Conservation (phyloP, 92 coral and sea anemone species). For the Palythoa heliodiscus region DNA sequence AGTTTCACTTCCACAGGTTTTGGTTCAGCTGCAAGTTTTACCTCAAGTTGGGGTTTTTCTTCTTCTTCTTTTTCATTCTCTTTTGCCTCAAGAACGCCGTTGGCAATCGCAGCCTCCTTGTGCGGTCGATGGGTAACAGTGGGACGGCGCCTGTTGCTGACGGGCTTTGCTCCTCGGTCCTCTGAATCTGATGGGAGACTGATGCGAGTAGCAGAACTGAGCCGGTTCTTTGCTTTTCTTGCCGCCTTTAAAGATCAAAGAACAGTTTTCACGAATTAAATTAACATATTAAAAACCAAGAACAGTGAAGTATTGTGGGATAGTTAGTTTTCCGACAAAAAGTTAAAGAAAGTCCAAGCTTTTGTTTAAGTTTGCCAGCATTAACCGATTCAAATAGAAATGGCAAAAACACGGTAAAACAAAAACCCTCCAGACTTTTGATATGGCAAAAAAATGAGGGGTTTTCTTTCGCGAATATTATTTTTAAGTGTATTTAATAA, state of each 20-base stretch:
- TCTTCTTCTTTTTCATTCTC: constrained; percentile 52
- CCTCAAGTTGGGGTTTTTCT: constrained; percentile 29
- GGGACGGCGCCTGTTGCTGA: constrained; percentile 86
- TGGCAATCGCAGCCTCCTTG: constrained; percentile 53
- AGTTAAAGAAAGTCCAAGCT: too few species aligned
- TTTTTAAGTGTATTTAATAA: too few species aligned
- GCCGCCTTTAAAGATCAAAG: constrained; percentile 66
- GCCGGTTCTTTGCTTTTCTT: constrained; percentile 88
- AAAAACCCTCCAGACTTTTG: too few species aligned
- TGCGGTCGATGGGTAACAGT: constrained; percentile 75
- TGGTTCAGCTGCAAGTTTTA: constrained; percentile 47
- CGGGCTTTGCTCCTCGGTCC: constrained; percentile 59
- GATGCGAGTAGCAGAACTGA: constrained; percentile 68
- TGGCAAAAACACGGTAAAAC: too few species aligned
- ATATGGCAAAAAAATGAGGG: too few species aligned
- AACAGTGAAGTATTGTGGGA: too few species aligned
- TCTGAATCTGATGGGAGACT: constrained; percentile 66
- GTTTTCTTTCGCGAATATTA: too few species aligned
- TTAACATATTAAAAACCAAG: too few species aligned
- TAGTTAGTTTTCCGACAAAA: too few species aligned
- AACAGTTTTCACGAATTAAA: not conserved
- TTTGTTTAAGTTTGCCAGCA: too few species aligned
- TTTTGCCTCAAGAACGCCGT: constrained; percentile 49
- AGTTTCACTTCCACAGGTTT: constrained; percentile 29
- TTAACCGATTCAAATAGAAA: too few species aligned